Percentiles rank a stretch among this genome's conserved stretches.
phyloP scores from a whole-genome alignment of 2,113 vertebrate genomes.

The Bubo bubo region DNA sequence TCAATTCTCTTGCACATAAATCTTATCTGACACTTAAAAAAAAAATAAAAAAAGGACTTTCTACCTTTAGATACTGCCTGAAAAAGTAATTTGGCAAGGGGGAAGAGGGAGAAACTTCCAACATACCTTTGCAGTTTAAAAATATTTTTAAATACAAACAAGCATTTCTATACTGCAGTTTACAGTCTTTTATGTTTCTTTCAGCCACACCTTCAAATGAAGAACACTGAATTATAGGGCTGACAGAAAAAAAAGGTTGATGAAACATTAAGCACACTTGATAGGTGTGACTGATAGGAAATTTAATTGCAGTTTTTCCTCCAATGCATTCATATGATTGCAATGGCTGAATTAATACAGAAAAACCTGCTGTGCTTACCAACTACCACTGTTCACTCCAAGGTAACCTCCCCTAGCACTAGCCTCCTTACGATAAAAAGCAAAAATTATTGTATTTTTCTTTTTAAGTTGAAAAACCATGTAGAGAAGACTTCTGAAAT shows the following conservation, averaged over 20 bases:
- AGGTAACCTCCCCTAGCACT: not conserved
- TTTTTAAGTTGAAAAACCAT: not conserved
- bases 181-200: not conserved
- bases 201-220: not conserved
- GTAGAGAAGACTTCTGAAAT: not conserved
- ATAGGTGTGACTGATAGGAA: conserved; percentile 59
- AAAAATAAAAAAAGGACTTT: not conserved
- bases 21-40: not conserved
- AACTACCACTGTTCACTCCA: conserved; percentile 5
- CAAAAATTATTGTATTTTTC: not conserved
- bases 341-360: conserved; percentile 34
- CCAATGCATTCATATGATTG: conserved; percentile 12
- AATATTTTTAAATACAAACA: not conserved
- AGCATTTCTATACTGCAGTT: not conserved
- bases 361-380: conserved; percentile 66
- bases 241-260: conserved; percentile 6
- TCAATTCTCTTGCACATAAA: conserved; percentile 35
- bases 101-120: not conserved
- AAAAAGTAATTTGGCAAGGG: not conserved
- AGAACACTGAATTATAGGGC: conserved; percentile 24
- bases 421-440: not conserved
- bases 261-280: conserved; percentile 44
- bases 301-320: conserved; percentile 69
- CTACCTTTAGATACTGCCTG: not conserved
- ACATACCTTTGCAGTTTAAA: not conserved